phyloP scores from a whole-genome alignment of 2,888 invertebrate genomes.

The Dynastes grantii region DNA sequence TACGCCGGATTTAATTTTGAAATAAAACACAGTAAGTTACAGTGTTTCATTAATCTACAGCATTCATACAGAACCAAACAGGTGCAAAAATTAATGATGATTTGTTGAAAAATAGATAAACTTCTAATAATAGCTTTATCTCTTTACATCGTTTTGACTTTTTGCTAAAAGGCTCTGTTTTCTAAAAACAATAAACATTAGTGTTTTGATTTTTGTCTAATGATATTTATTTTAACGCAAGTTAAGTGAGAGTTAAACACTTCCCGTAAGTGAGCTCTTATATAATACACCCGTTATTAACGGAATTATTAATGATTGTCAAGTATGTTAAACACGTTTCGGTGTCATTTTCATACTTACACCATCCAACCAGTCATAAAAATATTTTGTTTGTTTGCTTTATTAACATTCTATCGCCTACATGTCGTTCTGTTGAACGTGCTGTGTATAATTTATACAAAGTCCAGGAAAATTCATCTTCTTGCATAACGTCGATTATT shows the following conservation, averaged over 20 bases:
- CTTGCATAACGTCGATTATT: constrained; percentile 48
- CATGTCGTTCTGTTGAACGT: constrained; percentile 42
- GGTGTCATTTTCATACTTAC: constrained; percentile 50
- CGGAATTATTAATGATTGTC: constrained; percentile 47
- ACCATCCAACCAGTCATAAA: constrained; percentile 34
- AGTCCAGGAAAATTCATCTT: constrained; percentile 45
- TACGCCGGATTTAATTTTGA: too few species aligned
- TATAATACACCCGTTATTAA: constrained; percentile 46
- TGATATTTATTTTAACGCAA: constrained; percentile 28
- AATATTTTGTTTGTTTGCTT: constrained; percentile 48
- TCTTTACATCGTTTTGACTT: too few species aligned
- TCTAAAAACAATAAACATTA: neutral
- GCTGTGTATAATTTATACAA: constrained; percentile 46
- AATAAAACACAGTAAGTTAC: too few species aligned
- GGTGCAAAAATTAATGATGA: too few species aligned
- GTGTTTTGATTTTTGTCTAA: neutral
- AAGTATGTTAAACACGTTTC: constrained; percentile 46
- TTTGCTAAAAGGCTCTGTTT: neutral
- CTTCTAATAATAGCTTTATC: too few species aligned
- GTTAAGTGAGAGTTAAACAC: constrained; percentile 36
- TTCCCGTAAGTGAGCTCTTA: constrained; percentile 35
- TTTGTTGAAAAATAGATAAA: too few species aligned
- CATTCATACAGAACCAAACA: too few species aligned
- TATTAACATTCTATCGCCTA: constrained; percentile 52
- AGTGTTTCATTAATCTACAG: too few species aligned